These are phyloP conservation scores for Julus scandinavius DNA, from an alignment of 2,888 invertebrate species.

Conservation along the genomic window DNA sequence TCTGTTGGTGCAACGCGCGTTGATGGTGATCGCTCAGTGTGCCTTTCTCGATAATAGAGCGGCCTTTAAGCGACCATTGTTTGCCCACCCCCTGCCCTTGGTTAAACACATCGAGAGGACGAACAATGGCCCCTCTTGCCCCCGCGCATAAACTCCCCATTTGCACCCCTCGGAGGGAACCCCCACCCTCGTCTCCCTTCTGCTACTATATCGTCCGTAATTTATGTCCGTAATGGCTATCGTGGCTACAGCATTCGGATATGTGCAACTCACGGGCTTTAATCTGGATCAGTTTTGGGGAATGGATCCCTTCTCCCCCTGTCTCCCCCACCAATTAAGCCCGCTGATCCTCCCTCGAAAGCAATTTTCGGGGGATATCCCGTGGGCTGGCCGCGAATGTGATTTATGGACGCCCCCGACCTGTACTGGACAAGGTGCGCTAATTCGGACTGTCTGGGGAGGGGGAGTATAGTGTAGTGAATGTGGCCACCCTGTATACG, in stretches of 20 bases:
- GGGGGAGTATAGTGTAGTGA: too few relatives aligned
- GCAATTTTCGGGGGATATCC: not conserved
- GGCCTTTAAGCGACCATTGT: conserved; percentile 52
- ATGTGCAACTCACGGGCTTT: not conserved
- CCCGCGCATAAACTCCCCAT: conserved; percentile 15
- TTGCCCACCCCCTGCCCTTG: conserved; percentile 47
- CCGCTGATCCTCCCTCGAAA: conserved; percentile 18
- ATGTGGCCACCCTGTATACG: not conserved
- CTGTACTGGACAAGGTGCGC: too few relatives aligned
- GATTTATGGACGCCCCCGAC: not conserved
- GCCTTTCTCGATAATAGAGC: conserved; percentile 45
- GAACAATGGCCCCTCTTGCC: conserved; percentile 17
- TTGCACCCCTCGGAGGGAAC: not conserved
- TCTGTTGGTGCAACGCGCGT: conserved; percentile 4
- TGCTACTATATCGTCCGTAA: not conserved
- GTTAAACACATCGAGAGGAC: conserved; percentile 51
- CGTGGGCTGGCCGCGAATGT: not conserved
- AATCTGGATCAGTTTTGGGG: conserved; percentile 7
- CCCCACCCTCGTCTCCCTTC: not conserved
- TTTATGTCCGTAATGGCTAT: not conserved
- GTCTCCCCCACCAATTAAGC: not conserved
- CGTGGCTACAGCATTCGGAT: not conserved
- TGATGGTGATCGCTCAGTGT: conserved; percentile 41
- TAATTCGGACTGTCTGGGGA: too few relatives aligned
- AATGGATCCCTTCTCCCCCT: not conserved